These are phyloP conservation scores for Tursiops truncatus DNA, from an alignment of 2,113 vertebrate genomes.

Conservation along the genomic window DNA sequence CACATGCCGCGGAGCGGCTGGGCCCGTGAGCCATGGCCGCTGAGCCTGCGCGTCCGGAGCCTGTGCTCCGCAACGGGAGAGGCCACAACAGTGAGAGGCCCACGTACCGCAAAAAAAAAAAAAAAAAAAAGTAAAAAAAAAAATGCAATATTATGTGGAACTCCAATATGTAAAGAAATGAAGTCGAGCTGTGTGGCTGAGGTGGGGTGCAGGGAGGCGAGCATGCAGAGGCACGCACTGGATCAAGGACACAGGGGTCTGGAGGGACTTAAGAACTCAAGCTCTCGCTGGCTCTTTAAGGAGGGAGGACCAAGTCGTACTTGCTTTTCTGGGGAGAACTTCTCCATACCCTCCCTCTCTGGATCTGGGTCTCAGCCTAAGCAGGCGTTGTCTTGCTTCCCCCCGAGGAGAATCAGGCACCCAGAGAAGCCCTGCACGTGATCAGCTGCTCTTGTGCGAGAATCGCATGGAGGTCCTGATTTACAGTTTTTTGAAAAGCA, in stretches of 20 bases:
- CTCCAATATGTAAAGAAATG: fast-evolving
- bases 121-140: too few relatives aligned
- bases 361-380: not conserved
- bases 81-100: too few relatives aligned
- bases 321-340: not conserved
- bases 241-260: fast-evolving
- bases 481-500: conserved; percentile 62
- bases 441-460: not conserved
- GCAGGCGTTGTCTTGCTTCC: not conserved
- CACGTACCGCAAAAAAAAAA: too few relatives aligned
- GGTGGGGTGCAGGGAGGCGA: not conserved
- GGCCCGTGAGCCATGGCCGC: too few relatives aligned
- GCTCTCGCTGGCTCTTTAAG: not conserved
- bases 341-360: not conserved
- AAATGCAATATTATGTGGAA: not conserved
- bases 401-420: not conserved
- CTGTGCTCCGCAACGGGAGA: too few relatives aligned
- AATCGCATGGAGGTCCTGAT: conserved; percentile 6
- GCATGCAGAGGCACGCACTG: fast-evolving
- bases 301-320: not conserved
- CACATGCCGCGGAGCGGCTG: fast-evolving
- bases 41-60: too few relatives aligned
- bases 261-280: not conserved
- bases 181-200: not conserved
- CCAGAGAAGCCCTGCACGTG: not conserved